Evolutionary conservation across 2,888 invertebrate species (phyloP), one percentile per base, ranked within the genome.

Genomic region (Micropterix aruncella): DNA sequence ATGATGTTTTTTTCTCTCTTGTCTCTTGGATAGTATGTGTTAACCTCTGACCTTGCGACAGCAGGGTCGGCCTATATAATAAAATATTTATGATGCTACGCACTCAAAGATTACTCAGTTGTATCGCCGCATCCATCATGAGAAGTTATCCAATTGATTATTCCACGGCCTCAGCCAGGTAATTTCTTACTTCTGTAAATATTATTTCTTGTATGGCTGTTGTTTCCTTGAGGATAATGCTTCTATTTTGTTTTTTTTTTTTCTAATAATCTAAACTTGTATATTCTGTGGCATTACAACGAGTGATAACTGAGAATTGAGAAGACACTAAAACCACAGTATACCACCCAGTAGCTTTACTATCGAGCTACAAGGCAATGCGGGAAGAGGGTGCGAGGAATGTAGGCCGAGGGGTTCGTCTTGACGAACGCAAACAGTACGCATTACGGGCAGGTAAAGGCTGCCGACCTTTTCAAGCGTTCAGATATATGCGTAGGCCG

Each of bases 61-160:
- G 5, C 27, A 12, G 27, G 27, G 27, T 27, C 27, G 27, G n/a
- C n/a, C 27, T 27, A 27, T 27, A 27, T 27, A 27, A 27, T 7
- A 12, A 27, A 12, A 12, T 27, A 27, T 27, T 27, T 27, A 27
- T 12, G 27, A 27, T 27, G 27, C 5, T 27, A 27, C 27, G 12
- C 27, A 27, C 12, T 27, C 27, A 12, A 5, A 27, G 63, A 52
- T 53, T 64, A 53, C 57, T 68, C 70, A 70, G 70, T 70, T 56
- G 62, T 49, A 53, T 63, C 57, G 60, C 68, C 63, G 65, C 63
- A 57, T 57, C 61, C 61, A 65, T 59, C 57, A 70, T 70, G 70
- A 70, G 70, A 69, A 70, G 68, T 61, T 68, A 68, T 57, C 62
- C 67, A 9, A 67, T 62, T 57, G 58, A 64, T 61, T 68, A 69